A percentile compares a stretch with the other conserved stretches of the same genome.
Evolutionary conservation across 2,797 vertebrate species (phyloP).

Genomic region (Agapornis canus): DNA sequence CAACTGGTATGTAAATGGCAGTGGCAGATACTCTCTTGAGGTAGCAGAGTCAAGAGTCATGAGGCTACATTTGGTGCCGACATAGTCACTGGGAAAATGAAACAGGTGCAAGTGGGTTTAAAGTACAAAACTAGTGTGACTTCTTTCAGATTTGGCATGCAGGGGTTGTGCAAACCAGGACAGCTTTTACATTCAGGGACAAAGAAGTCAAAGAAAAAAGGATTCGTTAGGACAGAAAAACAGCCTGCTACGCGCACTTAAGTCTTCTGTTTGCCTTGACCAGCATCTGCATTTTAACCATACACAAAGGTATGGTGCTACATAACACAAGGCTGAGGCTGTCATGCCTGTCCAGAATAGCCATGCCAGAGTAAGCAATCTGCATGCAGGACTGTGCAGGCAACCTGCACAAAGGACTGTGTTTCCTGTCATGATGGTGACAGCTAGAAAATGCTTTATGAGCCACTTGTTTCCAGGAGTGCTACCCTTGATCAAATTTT

Average conservation of each 20-base stretch:
- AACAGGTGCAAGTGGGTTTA: neutral
- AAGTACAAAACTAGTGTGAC: neutral
- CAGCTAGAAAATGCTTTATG: neutral
- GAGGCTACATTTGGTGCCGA: neutral
- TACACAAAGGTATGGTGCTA: neutral
- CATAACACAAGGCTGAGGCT: rapidly evolving
- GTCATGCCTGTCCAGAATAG: neutral
- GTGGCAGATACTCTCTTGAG: neutral
- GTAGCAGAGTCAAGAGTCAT: neutral
- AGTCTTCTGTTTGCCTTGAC: neutral
- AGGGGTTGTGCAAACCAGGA: neutral
- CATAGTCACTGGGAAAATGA: neutral
- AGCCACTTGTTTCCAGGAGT: neutral
- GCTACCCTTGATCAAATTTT: neutral
- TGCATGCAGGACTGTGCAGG: rapidly evolving
- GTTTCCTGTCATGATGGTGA: neutral
- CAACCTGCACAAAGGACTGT: rapidly evolving
- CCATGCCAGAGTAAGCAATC: neutral
- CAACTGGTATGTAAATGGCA: neutral
- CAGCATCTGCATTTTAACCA: neutral
- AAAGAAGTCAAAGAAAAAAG: neutral
- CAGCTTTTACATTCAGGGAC: neutral
- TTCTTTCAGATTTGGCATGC: neutral
- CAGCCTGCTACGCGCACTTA: neutral
- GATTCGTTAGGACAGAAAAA: neutral